phyloP scores from a whole-genome alignment of 2,888 invertebrate genomes.

The Gastracanthus pulcherrimus region DNA sequence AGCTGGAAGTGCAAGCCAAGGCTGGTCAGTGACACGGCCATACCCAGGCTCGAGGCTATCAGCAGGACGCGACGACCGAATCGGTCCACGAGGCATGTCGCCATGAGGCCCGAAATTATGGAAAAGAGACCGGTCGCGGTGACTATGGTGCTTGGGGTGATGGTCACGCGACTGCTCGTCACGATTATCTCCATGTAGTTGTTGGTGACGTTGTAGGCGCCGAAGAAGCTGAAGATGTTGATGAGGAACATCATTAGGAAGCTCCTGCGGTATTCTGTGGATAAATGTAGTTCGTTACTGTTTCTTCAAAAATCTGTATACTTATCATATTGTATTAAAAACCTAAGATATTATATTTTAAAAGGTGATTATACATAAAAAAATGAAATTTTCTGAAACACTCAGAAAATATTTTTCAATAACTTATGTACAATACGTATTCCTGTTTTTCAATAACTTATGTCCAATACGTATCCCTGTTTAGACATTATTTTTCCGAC shows the following conservation, averaged over 20 bases:
- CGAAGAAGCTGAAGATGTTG: slow-evolving; percentile 79
- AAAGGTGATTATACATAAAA: no score
- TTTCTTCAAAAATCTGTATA: not conserved
- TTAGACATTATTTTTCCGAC: no score
- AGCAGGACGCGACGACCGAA: slow-evolving; percentile 78
- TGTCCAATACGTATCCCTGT: no score
- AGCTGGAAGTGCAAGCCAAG: slow-evolving; percentile 71
- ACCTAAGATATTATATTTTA: no score
- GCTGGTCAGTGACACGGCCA: slow-evolving; percentile 67
- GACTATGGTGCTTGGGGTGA: slow-evolving; percentile 75
- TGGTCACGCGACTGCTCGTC: slow-evolving; percentile 70
- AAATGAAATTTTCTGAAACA: no score
- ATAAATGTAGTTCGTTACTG: no score
- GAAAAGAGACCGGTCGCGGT: slow-evolving; percentile 79
- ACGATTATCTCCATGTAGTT: slow-evolving; percentile 77
- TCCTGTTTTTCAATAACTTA: no score
- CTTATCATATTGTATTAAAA: no score
- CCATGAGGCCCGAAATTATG: slow-evolving; percentile 77
- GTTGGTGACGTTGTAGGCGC: slow-evolving; percentile 76
- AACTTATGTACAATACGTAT: no score
- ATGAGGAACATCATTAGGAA: slow-evolving; percentile 76
- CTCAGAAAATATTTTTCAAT: no score
- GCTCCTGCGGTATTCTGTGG: slow-evolving; percentile 74
- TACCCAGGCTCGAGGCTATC: slow-evolving; percentile 75
- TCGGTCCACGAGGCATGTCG: slow-evolving; percentile 78